These are phyloP conservation scores for Cryptosula pallasiana DNA, from an alignment of 2,888 invertebrate species.

Conservation along the genomic window DNA sequence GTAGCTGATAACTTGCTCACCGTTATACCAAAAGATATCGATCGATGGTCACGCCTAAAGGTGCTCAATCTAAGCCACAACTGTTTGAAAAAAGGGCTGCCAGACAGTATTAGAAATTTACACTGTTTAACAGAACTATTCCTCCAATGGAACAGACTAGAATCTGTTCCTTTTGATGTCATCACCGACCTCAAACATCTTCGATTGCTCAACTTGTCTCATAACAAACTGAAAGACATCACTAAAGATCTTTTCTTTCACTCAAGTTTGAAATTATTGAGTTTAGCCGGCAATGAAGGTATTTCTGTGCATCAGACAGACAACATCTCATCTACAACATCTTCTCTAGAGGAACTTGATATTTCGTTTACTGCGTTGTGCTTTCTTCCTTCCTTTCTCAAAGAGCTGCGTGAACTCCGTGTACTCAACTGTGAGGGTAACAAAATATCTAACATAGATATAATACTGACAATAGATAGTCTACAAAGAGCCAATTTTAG, in stretches of 20 bases:
- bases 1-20: not conserved
- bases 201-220: not conserved
- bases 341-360: not conserved
- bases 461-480: not conserved
- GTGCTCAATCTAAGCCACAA: slow-evolving; percentile 16
- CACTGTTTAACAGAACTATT: not conserved
- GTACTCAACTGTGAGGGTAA: not conserved
- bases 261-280: not conserved
- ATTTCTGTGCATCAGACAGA: not conserved
- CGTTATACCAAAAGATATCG: slow-evolving; percentile 1
- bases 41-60: not conserved
- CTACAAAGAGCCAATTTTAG: not conserved
- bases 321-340: not conserved
- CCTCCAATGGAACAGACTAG: slow-evolving; percentile 2
- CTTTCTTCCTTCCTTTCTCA: not conserved
- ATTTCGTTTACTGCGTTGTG: not conserved
- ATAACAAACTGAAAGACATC: slow-evolving; percentile 9
- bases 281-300: slow-evolving; percentile 5
- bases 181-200: not conserved
- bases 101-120: not conserved
- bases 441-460: not conserved
- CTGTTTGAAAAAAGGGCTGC: not conserved
- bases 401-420: not conserved
- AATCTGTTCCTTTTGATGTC: not conserved
- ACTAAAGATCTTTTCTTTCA: not conserved